Percentiles rank a stretch among this genome's conserved stretches.
Evolutionary conservation across 2,797 vertebrate genomes (phyloP).

Genomic region (Sparidentex hasta): DNA sequence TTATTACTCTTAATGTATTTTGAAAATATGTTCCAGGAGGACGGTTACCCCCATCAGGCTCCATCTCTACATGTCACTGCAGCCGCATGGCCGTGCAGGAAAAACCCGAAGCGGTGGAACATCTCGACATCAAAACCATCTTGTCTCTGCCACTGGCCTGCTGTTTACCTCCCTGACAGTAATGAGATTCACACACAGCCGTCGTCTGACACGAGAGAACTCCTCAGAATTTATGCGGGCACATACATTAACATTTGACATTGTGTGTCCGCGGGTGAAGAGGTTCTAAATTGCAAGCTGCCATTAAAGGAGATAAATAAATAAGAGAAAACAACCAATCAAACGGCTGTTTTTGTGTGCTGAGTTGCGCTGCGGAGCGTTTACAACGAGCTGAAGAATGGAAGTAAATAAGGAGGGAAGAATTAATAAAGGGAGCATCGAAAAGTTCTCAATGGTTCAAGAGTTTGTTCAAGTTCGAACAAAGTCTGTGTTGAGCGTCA

Average conservation of each 20-base stretch:
- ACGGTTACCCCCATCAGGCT: neutral
- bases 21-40: neutral
- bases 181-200: constrained; percentile 74
- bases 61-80: constrained; percentile 21
- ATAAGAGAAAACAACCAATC: constrained; percentile 42
- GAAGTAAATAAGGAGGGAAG: neutral
- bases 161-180: constrained; percentile 61
- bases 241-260: constrained; percentile 75
- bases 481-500: too few species aligned
- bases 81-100: constrained; percentile 57
- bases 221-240: constrained; percentile 57
- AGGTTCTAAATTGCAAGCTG: constrained; percentile 70
- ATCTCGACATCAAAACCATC: constrained; percentile 73
- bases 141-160: constrained; percentile 62
- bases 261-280: constrained; percentile 63
- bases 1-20: neutral
- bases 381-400: neutral
- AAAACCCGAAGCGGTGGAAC: constrained; percentile 36
- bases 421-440: neutral
- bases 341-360: neutral
- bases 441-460: too few species aligned
- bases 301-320: constrained; percentile 51
- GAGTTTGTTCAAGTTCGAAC: too few species aligned
- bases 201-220: constrained; percentile 43
- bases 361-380: neutral